phyloP scores from a whole-genome alignment of 2,113 vertebrate genomes.

The Cebidichthys violaceus region DNA sequence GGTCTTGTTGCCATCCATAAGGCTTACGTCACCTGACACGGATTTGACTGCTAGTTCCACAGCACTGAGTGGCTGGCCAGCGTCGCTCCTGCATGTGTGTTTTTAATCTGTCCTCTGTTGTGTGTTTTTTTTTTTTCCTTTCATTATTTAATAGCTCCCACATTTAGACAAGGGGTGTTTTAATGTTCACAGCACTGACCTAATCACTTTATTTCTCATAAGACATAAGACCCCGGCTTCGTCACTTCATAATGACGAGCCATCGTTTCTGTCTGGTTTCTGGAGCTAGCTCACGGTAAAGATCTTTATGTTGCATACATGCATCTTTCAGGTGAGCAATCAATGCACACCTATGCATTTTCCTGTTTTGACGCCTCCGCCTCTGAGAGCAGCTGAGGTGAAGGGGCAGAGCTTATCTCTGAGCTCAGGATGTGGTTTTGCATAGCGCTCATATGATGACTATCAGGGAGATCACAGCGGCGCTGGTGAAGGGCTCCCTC shows the following conservation, averaged over 20 bases:
- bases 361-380: background rate
- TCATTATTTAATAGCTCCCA: slow-evolving; percentile 41
- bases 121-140: background rate
- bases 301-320: background rate
- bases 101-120: slow-evolving; percentile 45
- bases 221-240: background rate
- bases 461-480: background rate
- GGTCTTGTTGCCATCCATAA: slow-evolving; percentile 61
- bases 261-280: background rate
- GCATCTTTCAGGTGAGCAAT: background rate
- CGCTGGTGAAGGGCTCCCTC: slow-evolving; percentile 47
- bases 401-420: slow-evolving; percentile 42
- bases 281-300: background rate
- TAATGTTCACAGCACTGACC: slow-evolving; percentile 15
- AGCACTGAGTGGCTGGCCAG: slow-evolving; percentile 33
- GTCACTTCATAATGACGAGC: background rate
- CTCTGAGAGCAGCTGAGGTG: slow-evolving; percentile 13
- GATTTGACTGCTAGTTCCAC: slow-evolving; percentile 65
- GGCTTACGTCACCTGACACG: slow-evolving; percentile 77
- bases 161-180: slow-evolving; percentile 24
- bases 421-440: slow-evolving; percentile 41
- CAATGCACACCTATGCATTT: background rate
- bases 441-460: background rate
- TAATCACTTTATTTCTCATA: background rate
- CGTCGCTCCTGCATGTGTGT: slow-evolving; percentile 45